Evolutionary conservation across 1,140 invertebrate species (phyloP).

Genomic region (Papilio helenus): DNA sequence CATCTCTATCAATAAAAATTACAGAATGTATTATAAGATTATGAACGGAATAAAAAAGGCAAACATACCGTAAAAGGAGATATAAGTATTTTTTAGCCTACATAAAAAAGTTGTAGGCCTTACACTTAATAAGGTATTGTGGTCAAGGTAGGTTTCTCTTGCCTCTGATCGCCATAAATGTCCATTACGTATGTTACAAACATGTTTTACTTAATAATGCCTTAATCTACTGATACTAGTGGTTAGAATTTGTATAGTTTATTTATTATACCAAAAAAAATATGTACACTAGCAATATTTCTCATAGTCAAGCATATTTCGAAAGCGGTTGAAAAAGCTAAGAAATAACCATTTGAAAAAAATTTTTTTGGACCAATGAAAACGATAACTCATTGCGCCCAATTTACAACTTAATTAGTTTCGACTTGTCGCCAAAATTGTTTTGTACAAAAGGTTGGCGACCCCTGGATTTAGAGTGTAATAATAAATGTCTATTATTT

Average conservation of each 20-base stretch:
- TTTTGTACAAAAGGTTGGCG: background rate
- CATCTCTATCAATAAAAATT: background rate
- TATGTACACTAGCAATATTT: background rate
- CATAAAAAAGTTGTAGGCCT: constrained; percentile 16
- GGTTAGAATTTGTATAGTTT: background rate
- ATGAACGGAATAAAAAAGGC: background rate
- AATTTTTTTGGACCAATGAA: background rate
- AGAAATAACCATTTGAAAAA: background rate
- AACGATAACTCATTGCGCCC: background rate
- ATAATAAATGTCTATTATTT: background rate
- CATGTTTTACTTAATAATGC: constrained; percentile 9
- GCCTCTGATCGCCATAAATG: background rate
- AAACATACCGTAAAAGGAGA: background rate
- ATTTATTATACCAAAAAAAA: no score
- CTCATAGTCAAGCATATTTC: no score
- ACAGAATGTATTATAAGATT: background rate
- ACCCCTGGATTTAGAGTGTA: background rate
- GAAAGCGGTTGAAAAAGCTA: background rate
- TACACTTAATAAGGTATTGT: constrained; percentile 18
- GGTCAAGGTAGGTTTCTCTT: constrained; percentile 37
- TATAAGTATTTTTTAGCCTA: constrained; percentile 8
- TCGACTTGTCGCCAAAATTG: background rate
- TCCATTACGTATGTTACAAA: constrained; percentile 3
- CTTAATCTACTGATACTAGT: background rate
- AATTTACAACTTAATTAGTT: background rate